Percentiles rank a stretch among this genome's conserved stretches.
These are phyloP conservation scores for Ptiloglossa arizonensis DNA, from an alignment of 1,140 invertebrate species.

Conservation along the genomic window DNA sequence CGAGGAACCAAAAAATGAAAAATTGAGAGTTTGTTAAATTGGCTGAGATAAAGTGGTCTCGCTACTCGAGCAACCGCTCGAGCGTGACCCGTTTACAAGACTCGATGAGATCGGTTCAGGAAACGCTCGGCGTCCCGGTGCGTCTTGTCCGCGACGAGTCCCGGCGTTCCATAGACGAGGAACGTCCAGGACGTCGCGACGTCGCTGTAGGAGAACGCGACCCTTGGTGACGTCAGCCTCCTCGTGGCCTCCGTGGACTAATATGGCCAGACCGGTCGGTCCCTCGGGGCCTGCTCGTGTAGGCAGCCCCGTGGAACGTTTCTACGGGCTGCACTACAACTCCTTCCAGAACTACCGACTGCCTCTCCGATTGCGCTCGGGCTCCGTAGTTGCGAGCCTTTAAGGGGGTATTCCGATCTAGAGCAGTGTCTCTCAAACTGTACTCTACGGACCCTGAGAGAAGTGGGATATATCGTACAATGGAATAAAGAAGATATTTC, in stretches of 20 bases:
- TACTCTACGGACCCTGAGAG: no score
- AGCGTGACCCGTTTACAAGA: not conserved
- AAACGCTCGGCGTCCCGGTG: not conserved
- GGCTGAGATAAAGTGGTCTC: no score
- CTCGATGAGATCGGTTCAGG: not conserved
- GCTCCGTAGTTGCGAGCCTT: no score
- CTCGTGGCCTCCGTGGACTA: constrained; percentile 57
- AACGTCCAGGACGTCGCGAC: constrained; percentile 27
- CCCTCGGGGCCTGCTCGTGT: constrained; percentile 46
- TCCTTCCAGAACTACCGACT: not conserved
- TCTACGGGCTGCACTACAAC: constrained; percentile 12
- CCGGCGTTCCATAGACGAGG: constrained; percentile 5
- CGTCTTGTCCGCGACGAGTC: not conserved
- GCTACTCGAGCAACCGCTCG: not conserved
- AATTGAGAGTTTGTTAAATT: no score
- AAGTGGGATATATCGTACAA: no score
- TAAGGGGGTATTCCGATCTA: no score
- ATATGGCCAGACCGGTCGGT: constrained; percentile 64
- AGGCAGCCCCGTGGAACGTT: constrained; percentile 31
- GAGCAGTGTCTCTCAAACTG: no score
- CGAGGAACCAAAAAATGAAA: no score
- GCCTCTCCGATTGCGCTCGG: not conserved
- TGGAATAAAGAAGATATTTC: no score
- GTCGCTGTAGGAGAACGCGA: constrained; percentile 37
- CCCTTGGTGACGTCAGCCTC: constrained; percentile 61